Evolutionary conservation across 2,113 vertebrate species (phyloP).

Genomic region (Oxyura jamaicensis): DNA sequence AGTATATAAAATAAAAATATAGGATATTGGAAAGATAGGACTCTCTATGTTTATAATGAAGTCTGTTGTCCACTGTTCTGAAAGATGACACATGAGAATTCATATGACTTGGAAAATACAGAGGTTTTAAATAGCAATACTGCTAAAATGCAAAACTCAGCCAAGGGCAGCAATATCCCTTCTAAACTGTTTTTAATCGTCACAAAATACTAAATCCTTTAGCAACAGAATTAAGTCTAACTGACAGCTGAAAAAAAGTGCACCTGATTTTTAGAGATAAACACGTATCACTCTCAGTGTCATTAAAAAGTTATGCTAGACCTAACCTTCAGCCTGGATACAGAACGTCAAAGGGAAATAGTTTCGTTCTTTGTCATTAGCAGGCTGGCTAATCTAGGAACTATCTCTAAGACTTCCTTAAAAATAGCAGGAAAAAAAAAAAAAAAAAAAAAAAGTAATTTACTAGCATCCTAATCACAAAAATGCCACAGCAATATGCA

Average conservation of each 20-base stretch:
- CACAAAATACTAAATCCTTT: neutral
- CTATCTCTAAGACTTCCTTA: neutral
- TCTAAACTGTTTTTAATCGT: slow-evolving; percentile 24
- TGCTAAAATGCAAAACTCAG: slow-evolving; percentile 42
- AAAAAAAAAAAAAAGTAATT: neutral
- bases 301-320: neutral
- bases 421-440: neutral
- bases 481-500: neutral
- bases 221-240: slow-evolving; percentile 16
- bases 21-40: neutral
- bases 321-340: slow-evolving; percentile 12
- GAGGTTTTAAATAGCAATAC: slow-evolving; percentile 44
- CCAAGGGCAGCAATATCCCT: slow-evolving; percentile 36
- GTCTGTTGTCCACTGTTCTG: slow-evolving; percentile 8
- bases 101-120: slow-evolving; percentile 26
- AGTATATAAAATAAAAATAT: neutral
- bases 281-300: neutral
- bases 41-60: neutral
- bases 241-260: slow-evolving; percentile 21
- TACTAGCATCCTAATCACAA: neutral
- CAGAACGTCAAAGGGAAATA: slow-evolving; percentile 1
- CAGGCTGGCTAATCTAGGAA: neutral
- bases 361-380: neutral
- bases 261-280: slow-evolving; percentile 40
- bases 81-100: slow-evolving; percentile 21